Evolutionary conservation across 2,797 vertebrate genomes (phyloP).

Genomic region (Scolopax bukidnonensis): DNA sequence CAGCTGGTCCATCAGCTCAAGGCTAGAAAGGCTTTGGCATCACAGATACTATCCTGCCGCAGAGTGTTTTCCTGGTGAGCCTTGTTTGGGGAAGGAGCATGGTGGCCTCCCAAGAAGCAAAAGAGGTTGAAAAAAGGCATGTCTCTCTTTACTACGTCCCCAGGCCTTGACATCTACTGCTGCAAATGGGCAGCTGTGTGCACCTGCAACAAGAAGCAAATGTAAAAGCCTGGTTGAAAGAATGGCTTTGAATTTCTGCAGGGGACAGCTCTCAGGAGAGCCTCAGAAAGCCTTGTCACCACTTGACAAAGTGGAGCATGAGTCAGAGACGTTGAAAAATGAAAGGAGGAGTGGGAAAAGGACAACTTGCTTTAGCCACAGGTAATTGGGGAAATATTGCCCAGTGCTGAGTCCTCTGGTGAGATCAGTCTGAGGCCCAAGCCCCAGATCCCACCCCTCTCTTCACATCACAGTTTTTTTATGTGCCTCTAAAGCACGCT

Average conservation of each 20-base stretch:
- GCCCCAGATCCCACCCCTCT: neutral
- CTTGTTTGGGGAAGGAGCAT: neutral
- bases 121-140: neutral
- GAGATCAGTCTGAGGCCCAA: neutral
- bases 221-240: neutral
- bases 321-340: neutral
- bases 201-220: neutral
- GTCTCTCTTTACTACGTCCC: neutral
- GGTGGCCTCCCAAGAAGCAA: neutral
- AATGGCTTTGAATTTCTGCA: neutral
- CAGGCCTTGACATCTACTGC: neutral
- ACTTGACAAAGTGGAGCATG: neutral
- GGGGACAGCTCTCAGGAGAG: neutral
- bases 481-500: neutral
- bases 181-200: neutral
- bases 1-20: neutral
- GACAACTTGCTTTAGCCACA: neutral
- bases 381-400: neutral
- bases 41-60: neutral
- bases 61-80: neutral
- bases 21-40: neutral
- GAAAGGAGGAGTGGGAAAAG: neutral
- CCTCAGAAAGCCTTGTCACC: accelerated
- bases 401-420: neutral
- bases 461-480: neutral